phyloP scores from a whole-genome alignment of 2,888 invertebrate species.

The Apeira syringaria region DNA sequence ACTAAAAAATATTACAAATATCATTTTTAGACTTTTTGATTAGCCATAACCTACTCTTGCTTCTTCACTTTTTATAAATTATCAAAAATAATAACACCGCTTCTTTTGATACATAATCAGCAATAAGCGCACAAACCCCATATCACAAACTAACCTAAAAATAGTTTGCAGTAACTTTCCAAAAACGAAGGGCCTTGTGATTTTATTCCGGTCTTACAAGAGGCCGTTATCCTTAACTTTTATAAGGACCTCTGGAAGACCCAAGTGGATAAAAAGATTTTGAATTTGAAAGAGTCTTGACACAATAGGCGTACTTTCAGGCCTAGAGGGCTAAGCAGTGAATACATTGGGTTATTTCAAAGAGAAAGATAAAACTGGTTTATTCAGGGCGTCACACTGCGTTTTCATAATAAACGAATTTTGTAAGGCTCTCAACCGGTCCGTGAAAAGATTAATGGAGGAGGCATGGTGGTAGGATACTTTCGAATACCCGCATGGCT shows the following conservation, averaged over 20 bases:
- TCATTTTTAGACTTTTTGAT: no score
- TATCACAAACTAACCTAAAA: slow-evolving; percentile 14
- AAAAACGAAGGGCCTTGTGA: slow-evolving; percentile 4
- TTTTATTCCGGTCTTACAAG: slow-evolving; percentile 13
- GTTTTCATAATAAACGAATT: not conserved
- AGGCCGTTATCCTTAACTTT: slow-evolving; percentile 21
- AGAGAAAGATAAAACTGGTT: not conserved
- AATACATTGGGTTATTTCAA: slow-evolving; percentile 12
- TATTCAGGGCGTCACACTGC: not conserved
- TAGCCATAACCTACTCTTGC: no score
- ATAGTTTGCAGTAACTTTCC: slow-evolving; percentile 11
- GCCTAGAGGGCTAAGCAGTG: slow-evolving; percentile 18
- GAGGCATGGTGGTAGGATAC: no score
- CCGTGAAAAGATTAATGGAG: no score
- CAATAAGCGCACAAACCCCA: no score
- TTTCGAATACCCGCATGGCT: no score
- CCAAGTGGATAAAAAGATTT: slow-evolving; percentile 24
- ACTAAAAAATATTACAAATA: no score
- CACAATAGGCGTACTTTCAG: slow-evolving; percentile 22
- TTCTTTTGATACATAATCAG: no score
- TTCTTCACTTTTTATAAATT: no score
- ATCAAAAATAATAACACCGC: no score
- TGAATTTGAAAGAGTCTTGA: slow-evolving; percentile 24
- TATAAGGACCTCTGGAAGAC: slow-evolving; percentile 17
- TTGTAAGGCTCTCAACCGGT: no score